These are phyloP conservation scores for Nomada hirtipes DNA, from an alignment of 2,888 invertebrate species.

Conservation along the genomic window DNA sequence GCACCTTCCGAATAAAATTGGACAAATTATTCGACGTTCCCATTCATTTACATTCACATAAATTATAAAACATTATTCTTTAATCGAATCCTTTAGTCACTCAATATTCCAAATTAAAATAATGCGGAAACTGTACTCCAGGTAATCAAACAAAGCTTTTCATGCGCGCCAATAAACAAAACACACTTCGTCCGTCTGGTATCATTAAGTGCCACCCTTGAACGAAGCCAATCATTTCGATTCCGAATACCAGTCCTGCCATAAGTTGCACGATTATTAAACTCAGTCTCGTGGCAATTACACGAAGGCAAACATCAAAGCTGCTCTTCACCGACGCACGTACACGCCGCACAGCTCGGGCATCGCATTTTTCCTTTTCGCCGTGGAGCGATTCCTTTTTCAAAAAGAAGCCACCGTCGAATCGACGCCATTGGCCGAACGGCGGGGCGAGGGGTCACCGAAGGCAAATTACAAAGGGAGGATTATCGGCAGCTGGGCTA, in stretches of 20 bases:
- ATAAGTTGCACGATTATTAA: too few species aligned
- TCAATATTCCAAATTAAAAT: too few species aligned
- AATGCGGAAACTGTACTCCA: too few species aligned
- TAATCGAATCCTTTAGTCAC: too few species aligned
- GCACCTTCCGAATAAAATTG: too few species aligned
- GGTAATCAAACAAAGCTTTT: not conserved
- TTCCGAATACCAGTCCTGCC: too few species aligned
- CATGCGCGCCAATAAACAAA: not conserved
- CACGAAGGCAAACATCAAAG: not conserved
- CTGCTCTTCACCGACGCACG: not conserved
- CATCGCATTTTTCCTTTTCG: not conserved
- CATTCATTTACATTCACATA: too few species aligned
- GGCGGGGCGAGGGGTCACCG: conserved; percentile 77
- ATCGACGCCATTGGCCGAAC: conserved; percentile 79
- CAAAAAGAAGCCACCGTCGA: conserved; percentile 21
- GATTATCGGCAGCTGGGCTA: conserved; percentile 84
- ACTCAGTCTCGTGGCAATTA: conserved; percentile 2
- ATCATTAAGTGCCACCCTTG: not conserved
- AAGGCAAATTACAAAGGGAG: conserved; percentile 84
- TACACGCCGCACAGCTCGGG: not conserved
- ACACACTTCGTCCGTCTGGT: not conserved
- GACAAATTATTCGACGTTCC: too few species aligned
- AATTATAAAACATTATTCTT: too few species aligned
- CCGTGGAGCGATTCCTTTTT: not conserved
- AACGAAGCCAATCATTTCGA: too few species aligned